Percentiles rank a stretch among this genome's conserved stretches.
Conservation (phyloP, 2,888 invertebrate genomes). For the Tachina lurida region DNA sequence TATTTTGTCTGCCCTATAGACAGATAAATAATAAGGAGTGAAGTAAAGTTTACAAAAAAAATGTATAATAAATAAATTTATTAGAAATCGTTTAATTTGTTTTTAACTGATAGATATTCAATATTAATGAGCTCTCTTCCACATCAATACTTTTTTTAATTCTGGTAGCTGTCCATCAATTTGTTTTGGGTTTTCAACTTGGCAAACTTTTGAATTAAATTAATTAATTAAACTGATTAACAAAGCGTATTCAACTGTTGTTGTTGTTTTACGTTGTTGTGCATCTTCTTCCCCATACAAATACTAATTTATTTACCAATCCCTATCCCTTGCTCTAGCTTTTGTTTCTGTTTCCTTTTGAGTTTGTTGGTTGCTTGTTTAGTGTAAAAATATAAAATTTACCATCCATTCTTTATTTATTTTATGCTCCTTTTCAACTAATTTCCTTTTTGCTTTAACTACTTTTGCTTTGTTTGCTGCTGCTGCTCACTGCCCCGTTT, state of each 20-base stretch:
- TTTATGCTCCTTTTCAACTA: slow-evolving; percentile 37
- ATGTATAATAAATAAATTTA: slow-evolving; percentile 26
- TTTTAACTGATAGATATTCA: slow-evolving; percentile 33
- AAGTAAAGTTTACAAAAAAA: neutral
- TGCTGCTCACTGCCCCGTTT: slow-evolving; percentile 53
- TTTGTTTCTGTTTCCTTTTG: slow-evolving; percentile 12
- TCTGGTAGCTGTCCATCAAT: slow-evolving; percentile 35
- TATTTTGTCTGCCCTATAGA: slow-evolving; percentile 65
- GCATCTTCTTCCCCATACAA: slow-evolving; percentile 38
- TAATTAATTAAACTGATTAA: slow-evolving; percentile 70
- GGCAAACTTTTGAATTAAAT: slow-evolving; percentile 66
- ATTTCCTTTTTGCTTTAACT: slow-evolving; percentile 62
- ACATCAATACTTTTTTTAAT: slow-evolving; percentile 17
- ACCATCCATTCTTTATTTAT: slow-evolving; percentile 27
- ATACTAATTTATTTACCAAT: slow-evolving; percentile 61
- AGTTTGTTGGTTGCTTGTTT: neutral
- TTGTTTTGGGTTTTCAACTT: slow-evolving; percentile 36
- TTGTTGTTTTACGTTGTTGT: neutral
- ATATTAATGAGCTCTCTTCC: neutral
- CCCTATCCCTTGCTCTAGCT: slow-evolving; percentile 57
- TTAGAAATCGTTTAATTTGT: slow-evolving; percentile 48
- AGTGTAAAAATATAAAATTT: neutral
- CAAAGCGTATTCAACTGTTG: slow-evolving; percentile 33
- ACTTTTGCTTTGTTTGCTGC: slow-evolving; percentile 17
- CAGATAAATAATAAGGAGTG: slow-evolving; percentile 24